Base-by-base conservation (phyloP, 2,797 vertebrate species). In the Sebastolobus altivelis region DNA sequence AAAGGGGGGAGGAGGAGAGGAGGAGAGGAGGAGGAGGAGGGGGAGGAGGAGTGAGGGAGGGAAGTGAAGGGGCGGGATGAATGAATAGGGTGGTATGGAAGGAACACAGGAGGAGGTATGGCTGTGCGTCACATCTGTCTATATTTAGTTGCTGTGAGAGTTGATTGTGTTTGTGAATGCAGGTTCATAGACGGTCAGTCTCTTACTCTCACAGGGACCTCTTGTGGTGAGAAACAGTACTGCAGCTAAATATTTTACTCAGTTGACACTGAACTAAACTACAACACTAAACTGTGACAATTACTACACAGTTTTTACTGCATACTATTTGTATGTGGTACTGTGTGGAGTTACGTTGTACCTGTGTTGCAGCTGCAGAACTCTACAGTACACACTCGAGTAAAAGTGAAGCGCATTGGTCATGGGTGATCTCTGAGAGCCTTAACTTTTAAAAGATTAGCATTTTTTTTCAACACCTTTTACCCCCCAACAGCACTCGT, bases 121-220 rank as follows among this genome's bases (percentile, higher is more conserved):
- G 88, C 84, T 83, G 87, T 93, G 90, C 86, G 89, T 96, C 96
- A 95, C 94, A 88, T 90, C 73, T 40, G 80, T 87, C 89, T 97
- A 97, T 96, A 96, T 97, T 97, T 97, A 97, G 93, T 88, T 37
- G 72, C 92, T 69, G 79, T 91, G 88, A 91, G 84, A 92, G 84
- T 86, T 93, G 91, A 94, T 93, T 90, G 84, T 87, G 89, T 87
- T 91, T 92, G 91, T 86, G 87, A 86, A 85, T 83, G 82, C 79
- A 80, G 79, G 85, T 66, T 80, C 58, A 81, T 72, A 83, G 82
- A 92, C 90, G 84, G 68, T 81, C 77, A 55, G 38, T 43, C 5
- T 80, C 6, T 5, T 56, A 16, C 18, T 22, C 29, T 62, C 13
- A 84, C 79, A 91, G 79, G 65, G 89, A 92, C 96, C 95, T 94